Evolutionary conservation across 1,140 invertebrate species (phyloP).

Genomic region (Mamestra configurata): DNA sequence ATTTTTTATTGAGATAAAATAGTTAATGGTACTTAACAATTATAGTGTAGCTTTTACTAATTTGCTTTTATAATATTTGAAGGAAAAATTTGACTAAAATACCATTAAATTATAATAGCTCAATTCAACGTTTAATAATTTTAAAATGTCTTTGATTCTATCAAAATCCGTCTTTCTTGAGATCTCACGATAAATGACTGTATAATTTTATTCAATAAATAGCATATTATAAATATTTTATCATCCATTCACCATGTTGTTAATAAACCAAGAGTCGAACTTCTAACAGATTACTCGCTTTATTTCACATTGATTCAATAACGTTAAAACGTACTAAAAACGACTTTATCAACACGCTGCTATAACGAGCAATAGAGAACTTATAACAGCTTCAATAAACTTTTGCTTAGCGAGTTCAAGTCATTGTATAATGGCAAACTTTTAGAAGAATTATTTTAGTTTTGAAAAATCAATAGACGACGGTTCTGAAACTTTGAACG

Average conservation of each 20-base stretch:
- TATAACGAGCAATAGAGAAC: conserved; percentile 47
- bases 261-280: neutral
- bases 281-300: neutral
- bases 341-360: conserved; percentile 10
- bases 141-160: no score
- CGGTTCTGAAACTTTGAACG: conserved; percentile 18
- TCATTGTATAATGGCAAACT: conserved; percentile 37
- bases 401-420: conserved; percentile 38
- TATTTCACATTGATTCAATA: conserved; percentile 15
- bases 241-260: neutral
- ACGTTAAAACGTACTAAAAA: conserved; percentile 15
- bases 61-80: no score
- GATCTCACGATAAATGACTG: no score
- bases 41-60: no score
- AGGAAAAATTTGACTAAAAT: no score
- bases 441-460: conserved; percentile 44
- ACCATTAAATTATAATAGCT: no score
- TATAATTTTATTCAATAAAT: neutral
- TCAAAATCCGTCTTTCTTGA: no score
- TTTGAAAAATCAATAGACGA: conserved; percentile 45
- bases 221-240: neutral
- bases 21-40: no score
- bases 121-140: no score
- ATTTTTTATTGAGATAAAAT: no score
- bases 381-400: conserved; percentile 50